These are phyloP conservation scores for Agrotis exclamationis DNA, from an alignment of 2,888 invertebrate genomes.

Conservation along the genomic window DNA sequence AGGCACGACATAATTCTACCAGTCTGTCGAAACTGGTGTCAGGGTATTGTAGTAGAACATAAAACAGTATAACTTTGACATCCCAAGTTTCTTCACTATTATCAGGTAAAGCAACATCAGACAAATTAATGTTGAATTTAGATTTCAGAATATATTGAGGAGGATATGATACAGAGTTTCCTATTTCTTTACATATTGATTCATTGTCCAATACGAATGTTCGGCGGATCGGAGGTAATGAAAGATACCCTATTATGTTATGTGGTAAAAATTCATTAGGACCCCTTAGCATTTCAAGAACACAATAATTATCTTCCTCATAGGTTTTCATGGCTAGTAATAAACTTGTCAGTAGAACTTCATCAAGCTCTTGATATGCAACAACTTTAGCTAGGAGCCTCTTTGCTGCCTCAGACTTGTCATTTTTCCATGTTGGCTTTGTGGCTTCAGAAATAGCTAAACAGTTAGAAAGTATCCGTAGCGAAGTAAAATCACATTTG, in stretches of 20 bases:
- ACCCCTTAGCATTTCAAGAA: slow-evolving; percentile 79
- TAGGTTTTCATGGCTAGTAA: slow-evolving; percentile 75
- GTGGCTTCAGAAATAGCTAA: slow-evolving; percentile 59
- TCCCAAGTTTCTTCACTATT: slow-evolving; percentile 88
- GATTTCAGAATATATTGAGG: slow-evolving; percentile 84
- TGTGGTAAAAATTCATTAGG: slow-evolving; percentile 81
- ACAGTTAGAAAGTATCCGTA: slow-evolving; percentile 77
- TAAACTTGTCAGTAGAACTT: slow-evolving; percentile 79
- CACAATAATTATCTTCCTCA: slow-evolving; percentile 76
- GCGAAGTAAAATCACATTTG: slow-evolving; percentile 81
- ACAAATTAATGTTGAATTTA: slow-evolving; percentile 86
- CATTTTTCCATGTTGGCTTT: slow-evolving; percentile 19
- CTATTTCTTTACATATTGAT: slow-evolving; percentile 71
- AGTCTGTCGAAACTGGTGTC: slow-evolving; percentile 78
- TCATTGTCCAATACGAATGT: slow-evolving; percentile 75
- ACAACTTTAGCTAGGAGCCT: slow-evolving; percentile 80
- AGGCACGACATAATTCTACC: slow-evolving; percentile 80
- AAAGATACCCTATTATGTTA: slow-evolving; percentile 76
- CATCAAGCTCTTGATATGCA: slow-evolving; percentile 82
- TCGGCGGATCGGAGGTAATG: slow-evolving; percentile 76
- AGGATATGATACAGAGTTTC: slow-evolving; percentile 78
- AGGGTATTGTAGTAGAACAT: slow-evolving; percentile 83
- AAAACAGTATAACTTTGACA: slow-evolving; percentile 86
- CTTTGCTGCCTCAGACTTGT: slow-evolving; percentile 64
- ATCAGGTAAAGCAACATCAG: slow-evolving; percentile 85